phyloP scores from a whole-genome alignment of 2,888 invertebrate genomes.

The Callinectes sapidus region DNA sequence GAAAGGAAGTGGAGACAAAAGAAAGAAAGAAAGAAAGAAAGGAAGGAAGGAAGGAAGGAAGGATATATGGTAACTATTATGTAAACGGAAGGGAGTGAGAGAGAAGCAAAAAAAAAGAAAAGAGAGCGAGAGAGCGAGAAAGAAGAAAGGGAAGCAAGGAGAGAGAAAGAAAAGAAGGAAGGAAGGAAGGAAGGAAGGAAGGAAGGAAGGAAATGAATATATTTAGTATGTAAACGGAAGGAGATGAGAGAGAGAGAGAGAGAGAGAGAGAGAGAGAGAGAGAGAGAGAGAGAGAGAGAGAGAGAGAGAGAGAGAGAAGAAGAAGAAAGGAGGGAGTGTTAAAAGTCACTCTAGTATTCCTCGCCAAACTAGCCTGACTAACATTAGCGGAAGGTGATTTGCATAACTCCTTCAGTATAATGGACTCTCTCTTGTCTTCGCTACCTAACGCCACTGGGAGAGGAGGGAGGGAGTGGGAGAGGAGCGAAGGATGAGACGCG shows the following conservation, averaged over 20 bases:
- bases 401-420: conserved; percentile 21
- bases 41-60: not conserved
- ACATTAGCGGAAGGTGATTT: not conserved
- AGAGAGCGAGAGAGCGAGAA: not conserved
- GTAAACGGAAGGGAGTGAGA: not conserved
- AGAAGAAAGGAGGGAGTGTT: not conserved
- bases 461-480: not conserved
- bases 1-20: too few relatives aligned
- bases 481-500: not conserved
- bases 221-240: too few relatives aligned
- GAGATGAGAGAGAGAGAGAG: too few relatives aligned
- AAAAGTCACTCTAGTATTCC: not conserved
- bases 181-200: not conserved
- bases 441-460: not conserved
- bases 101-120: not conserved
- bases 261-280: too few relatives aligned
- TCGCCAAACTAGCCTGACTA: not conserved
- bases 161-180: not conserved
- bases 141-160: too few relatives aligned
- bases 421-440: conserved; percentile 18
- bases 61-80: not conserved
- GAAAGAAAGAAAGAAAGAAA: not conserved
- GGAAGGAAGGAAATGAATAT: not conserved
- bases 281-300: too few relatives aligned
- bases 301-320: too few relatives aligned